Conservation (phyloP, 2,797 vertebrate species). For the Ctenopoma multispine region DNA sequence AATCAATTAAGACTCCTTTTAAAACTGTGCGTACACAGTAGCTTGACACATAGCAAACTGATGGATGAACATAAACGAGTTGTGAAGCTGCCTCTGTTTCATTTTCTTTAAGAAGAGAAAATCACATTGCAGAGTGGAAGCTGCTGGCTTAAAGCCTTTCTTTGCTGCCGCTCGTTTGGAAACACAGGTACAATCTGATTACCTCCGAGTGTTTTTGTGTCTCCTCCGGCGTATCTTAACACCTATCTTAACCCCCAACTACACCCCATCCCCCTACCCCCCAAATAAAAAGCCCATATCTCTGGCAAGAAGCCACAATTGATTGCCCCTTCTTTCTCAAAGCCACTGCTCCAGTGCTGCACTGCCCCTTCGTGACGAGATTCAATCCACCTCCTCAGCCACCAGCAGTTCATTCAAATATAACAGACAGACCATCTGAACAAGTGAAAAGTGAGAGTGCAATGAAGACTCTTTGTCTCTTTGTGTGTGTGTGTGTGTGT, state of each 20-base stretch:
- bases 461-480: slow-evolving; percentile 7
- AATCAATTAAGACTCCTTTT: background rate
- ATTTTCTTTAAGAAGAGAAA: slow-evolving; percentile 19
- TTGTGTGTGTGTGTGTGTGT: too few species aligned
- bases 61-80: slow-evolving; percentile 3
- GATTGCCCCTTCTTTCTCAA: slow-evolving; percentile 74
- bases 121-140: slow-evolving; percentile 21
- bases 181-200: slow-evolving; percentile 57
- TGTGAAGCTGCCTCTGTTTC: slow-evolving; percentile 13
- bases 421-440: slow-evolving; percentile 59
- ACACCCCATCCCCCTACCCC: slow-evolving; percentile 51
- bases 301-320: slow-evolving; percentile 73
- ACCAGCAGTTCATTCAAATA: slow-evolving; percentile 68
- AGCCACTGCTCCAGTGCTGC: slow-evolving; percentile 44
- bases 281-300: slow-evolving; percentile 69
- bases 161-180: slow-evolving; percentile 28
- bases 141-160: slow-evolving; percentile 14
- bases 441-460: slow-evolving; percentile 30
- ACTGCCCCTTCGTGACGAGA: slow-evolving; percentile 54
- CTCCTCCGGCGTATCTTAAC: slow-evolving; percentile 56
- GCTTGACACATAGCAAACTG: background rate
- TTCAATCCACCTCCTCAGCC: slow-evolving; percentile 45
- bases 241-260: slow-evolving; percentile 33
- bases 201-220: slow-evolving; percentile 50
- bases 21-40: too few species aligned